A percentile compares a stretch with the other conserved stretches of the same genome.
Evolutionary conservation across 2,113 vertebrate species (phyloP).

Genomic region (Apeltes quadracus): DNA sequence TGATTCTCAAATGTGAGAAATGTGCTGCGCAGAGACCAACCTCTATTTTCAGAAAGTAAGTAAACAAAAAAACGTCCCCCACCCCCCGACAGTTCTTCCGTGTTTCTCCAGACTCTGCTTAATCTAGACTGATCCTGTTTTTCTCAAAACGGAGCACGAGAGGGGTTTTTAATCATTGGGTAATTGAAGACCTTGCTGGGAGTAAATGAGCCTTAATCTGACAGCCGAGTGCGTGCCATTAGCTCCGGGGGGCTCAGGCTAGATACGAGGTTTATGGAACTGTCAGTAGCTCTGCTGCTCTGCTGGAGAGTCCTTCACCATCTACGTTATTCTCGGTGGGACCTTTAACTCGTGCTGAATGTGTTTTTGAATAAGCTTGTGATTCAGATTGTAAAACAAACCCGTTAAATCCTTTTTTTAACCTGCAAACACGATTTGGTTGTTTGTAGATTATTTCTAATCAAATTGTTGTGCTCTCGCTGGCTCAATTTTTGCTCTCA

Average conservation of each 20-base stretch:
- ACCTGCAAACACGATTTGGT: slow-evolving; percentile 16
- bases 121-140: slow-evolving; percentile 54
- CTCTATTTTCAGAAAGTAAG: background rate
- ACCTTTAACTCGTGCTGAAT: slow-evolving; percentile 29
- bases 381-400: no score
- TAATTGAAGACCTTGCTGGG: slow-evolving; percentile 80
- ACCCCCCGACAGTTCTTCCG: background rate
- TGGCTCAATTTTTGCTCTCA: background rate
- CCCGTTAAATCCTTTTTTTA: no score
- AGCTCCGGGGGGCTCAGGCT: slow-evolving; percentile 49
- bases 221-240: slow-evolving; percentile 71
- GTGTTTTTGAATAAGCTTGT: slow-evolving; percentile 29
- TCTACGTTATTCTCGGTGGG: slow-evolving; percentile 10
- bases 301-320: background rate
- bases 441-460: slow-evolving; percentile 11
- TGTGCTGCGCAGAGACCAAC: background rate
- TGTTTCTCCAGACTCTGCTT: slow-evolving; percentile 29
- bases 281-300: slow-evolving; percentile 9
- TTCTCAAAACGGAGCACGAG: slow-evolving; percentile 57
- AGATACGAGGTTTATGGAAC: slow-evolving; percentile 51
- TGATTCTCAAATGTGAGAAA: background rate
- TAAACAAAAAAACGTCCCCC: slow-evolving; percentile 17
- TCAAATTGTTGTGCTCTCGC: slow-evolving; percentile 17
- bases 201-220: slow-evolving; percentile 78
- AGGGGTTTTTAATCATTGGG: slow-evolving; percentile 72